Evolutionary conservation across 1,140 invertebrate species (phyloP).

Genomic region (Drosophila eugracilis): DNA sequence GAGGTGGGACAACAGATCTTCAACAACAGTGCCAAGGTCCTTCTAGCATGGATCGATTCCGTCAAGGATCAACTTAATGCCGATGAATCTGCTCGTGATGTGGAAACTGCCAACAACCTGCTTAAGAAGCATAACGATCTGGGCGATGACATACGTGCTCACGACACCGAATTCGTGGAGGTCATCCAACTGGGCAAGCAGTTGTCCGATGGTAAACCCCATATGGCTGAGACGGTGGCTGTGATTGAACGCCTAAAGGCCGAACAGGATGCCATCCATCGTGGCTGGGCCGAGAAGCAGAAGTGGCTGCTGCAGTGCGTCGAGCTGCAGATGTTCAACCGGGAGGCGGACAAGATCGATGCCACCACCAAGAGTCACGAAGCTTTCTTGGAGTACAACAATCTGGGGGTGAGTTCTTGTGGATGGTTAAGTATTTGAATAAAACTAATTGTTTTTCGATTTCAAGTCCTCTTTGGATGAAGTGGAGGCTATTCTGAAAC

Average conservation of each 20-base stretch:
- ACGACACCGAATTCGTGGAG: conserved; percentile 90
- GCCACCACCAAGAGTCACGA: conserved; percentile 97
- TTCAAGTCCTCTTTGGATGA: conserved; percentile 94
- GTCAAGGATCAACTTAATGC: conserved; percentile 93
- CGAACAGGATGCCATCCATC: conserved; percentile 91
- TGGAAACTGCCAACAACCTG: conserved; percentile 95
- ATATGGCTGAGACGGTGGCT: conserved; percentile 89
- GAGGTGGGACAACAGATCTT: conserved; percentile 98
- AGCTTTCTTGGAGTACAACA: conserved; percentile 95
- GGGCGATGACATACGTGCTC: conserved; percentile 95
- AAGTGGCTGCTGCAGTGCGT: conserved; percentile 93
- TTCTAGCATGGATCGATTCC: conserved; percentile 91
- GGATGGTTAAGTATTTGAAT: not conserved
- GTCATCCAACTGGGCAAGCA: conserved; percentile 91
- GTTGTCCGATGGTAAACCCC: conserved; percentile 89
- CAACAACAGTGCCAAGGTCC: conserved; percentile 92
- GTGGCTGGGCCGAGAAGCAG: conserved; percentile 93
- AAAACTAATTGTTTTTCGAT: conserved; percentile 24
- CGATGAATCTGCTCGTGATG: conserved; percentile 93
- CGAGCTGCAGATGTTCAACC: conserved; percentile 95
- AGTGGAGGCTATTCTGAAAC: conserved; percentile 96
- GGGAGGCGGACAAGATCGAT: conserved; percentile 98
- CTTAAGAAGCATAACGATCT: conserved; percentile 97
- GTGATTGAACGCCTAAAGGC: conserved; percentile 90
- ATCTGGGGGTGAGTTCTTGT: conserved; percentile 90